Evolutionary conservation across 2,888 invertebrate species (phyloP).

Genomic region (Pilophorus perplexus): DNA sequence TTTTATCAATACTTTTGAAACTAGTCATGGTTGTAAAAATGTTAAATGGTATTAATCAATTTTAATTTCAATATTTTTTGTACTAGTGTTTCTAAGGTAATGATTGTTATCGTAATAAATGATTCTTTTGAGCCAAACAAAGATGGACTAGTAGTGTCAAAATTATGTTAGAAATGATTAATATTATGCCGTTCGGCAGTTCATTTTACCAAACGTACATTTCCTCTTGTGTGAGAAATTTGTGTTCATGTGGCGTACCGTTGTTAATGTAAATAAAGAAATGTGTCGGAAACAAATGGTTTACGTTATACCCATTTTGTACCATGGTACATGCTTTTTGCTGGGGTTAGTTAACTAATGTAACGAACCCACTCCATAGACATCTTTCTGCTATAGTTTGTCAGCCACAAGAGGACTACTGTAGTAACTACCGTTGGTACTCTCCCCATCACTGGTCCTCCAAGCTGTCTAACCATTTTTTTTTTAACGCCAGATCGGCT

Average conservation of each 20-base stretch:
- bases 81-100: neutral
- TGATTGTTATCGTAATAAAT: neutral
- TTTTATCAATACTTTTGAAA: constrained; percentile 31
- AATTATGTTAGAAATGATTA: too few species aligned
- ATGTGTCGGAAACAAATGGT: constrained; percentile 11
- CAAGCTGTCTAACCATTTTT: too few species aligned
- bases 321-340: too few species aligned
- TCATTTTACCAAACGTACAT: constrained; percentile 6
- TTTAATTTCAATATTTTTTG: constrained; percentile 8
- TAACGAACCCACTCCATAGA: too few species aligned
- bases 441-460: too few species aligned
- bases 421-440: too few species aligned
- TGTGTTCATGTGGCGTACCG: constrained; percentile 12
- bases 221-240: constrained; percentile 27
- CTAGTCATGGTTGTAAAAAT: constrained; percentile 32
- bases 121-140: neutral
- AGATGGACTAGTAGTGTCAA: neutral
- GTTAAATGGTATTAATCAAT: constrained; percentile 1
- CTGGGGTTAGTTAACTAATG: too few species aligned
- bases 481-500: too few species aligned
- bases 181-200: neutral
- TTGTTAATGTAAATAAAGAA: constrained; percentile 29
- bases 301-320: neutral
- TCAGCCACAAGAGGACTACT: too few species aligned
- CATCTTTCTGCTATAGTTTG: too few species aligned